These are phyloP conservation scores for Heterodera schachtii DNA, from an alignment of 1,140 invertebrate species.

Conservation along the genomic window DNA sequence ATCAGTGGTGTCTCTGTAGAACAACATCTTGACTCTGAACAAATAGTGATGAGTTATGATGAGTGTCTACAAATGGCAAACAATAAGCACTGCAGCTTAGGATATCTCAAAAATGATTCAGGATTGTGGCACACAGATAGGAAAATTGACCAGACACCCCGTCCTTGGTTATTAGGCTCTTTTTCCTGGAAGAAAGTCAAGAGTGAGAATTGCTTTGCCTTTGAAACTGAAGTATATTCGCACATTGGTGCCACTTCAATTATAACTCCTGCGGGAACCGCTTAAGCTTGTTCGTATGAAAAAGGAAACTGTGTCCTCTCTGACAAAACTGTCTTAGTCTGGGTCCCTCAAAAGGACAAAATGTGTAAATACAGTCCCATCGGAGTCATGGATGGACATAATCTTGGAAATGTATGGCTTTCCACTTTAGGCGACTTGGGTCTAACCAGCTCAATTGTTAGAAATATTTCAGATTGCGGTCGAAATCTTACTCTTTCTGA, in stretches of 20 bases:
- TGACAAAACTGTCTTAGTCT: not conserved
- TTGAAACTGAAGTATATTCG: not conserved
- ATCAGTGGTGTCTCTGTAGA: no score
- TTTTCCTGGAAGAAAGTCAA: not conserved
- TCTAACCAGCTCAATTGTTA: no score
- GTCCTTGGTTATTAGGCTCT: not conserved
- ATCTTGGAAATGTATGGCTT: no score
- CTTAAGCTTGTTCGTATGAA: not conserved
- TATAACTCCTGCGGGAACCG: slow-evolving; percentile 5
- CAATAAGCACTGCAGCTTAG: not conserved
- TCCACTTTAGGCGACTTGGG: no score
- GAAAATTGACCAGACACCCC: not conserved
- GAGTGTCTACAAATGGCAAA: not conserved
- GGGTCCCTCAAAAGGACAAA: not conserved
- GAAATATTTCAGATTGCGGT: no score
- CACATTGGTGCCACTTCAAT: not conserved
- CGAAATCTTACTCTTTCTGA: no score
- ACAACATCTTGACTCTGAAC: no score
- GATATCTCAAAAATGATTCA: not conserved
- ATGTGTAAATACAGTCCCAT: not conserved
- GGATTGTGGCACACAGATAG: not conserved
- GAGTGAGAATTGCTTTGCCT: slow-evolving; percentile 3
- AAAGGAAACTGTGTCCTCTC: not conserved
- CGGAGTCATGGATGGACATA: no score
- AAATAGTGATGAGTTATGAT: no score